These are phyloP conservation scores for Geopemphigus sp. DNA, from an alignment of 1,140 invertebrate species.

Conservation along the genomic window DNA sequence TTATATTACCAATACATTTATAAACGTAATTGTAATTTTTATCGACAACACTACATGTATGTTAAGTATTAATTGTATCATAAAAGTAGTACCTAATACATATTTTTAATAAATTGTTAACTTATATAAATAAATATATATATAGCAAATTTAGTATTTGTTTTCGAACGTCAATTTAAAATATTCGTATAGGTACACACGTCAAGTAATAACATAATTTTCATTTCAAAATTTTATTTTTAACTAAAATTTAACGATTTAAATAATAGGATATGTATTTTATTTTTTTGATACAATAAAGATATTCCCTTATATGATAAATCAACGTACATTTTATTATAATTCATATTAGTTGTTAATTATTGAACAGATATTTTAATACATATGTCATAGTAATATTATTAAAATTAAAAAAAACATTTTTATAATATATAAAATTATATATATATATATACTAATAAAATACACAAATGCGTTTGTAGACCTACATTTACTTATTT, in stretches of 20 bases:
- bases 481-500: not conserved
- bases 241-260: too few species aligned
- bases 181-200: too few species aligned
- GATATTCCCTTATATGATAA: not conserved
- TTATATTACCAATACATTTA: too few species aligned
- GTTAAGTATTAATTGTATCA: too few species aligned
- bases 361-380: slow-evolving; percentile 41
- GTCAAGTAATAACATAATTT: not conserved
- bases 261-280: too few species aligned
- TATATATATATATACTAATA: not conserved
- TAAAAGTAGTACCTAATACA: not conserved
- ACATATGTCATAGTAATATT: not conserved
- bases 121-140: not conserved
- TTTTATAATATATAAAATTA: not conserved
- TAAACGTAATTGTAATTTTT: too few species aligned
- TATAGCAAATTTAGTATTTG: too few species aligned
- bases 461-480: not conserved
- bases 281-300: not conserved
- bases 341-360: too few species aligned
- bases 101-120: not conserved
- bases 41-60: too few species aligned
- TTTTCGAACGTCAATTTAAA: not conserved
- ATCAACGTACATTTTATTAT: not conserved
- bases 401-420: not conserved
- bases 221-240: too few species aligned